Base-by-base conservation (phyloP, 1,140 invertebrate genomes). In the Formica selysi region DNA sequence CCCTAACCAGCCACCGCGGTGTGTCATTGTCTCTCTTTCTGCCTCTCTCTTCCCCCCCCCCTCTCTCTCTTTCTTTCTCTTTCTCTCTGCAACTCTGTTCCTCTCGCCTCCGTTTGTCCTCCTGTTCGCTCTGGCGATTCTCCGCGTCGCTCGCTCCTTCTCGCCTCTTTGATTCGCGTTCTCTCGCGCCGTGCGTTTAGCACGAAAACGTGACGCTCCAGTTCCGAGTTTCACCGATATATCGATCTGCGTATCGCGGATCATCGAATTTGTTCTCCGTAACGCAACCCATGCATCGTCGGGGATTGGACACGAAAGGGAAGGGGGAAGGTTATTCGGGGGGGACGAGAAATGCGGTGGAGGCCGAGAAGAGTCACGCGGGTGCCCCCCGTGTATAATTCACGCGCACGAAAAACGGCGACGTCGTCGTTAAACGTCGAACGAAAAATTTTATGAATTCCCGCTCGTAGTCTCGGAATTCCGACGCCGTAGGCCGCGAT, bases 11-110 rank as follows among this genome's bases (percentile, higher is more conserved):
- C 88, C 76, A 78, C 74, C 68, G 68, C 68, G 67, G 68, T 86
- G 87, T 93, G 93, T 94, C 93, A 93, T 93, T 94, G 91, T 93
- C 93, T 93, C 91, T 86, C 65, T 65, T 29, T 71, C 54, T 32
- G 29, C 57, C 36, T 54, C 48, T 73, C 32, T n/a, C 65, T 32
- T 29, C 1, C 26, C 26, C 26, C 26, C 26, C 26, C 1, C 26
- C 36, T 44, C 19, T 61, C 32, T 36, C 29, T 57, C 26, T 48
- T 26, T 16, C 48, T 78, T n/a, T 48, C 26, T 51, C 44, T 19
- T 13, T 71, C 44, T 48, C 22, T 48, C 22, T 19, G 57, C 22
- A 59, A 26, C 36, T 78, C n/a, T 70, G n/a, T n/a, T 51, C n/a
- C 54, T 70, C 64, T 62, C 48, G 71, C 64, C 68, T 80, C 84